phyloP scores from a whole-genome alignment of 2,888 invertebrate genomes.

The Eristalis pertinax region DNA sequence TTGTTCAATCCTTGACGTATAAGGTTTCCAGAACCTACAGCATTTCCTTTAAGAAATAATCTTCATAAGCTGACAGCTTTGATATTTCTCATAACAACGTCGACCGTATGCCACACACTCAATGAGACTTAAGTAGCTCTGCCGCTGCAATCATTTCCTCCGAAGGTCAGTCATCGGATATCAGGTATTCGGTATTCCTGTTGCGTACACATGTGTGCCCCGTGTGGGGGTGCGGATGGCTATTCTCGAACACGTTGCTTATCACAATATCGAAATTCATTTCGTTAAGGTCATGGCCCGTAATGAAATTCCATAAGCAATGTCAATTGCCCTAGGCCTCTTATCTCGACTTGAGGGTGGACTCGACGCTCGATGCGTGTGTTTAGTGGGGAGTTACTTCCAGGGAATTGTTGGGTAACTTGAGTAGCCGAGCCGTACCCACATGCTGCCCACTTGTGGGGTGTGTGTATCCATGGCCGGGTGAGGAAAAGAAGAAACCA shows the following conservation, averaged over 20 bases:
- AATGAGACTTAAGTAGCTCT: neutral
- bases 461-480: neutral
- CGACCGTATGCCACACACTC: neutral
- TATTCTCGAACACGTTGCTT: slow-evolving; percentile 8
- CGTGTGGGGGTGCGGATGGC: neutral
- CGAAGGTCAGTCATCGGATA: slow-evolving; percentile 38
- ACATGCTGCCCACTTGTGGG: neutral
- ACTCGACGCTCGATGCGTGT: neutral
- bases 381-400: neutral
- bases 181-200: slow-evolving; percentile 47
- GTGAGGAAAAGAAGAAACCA: neutral
- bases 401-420: neutral
- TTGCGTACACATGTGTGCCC: slow-evolving; percentile 11
- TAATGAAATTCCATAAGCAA: slow-evolving; percentile 8
- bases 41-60: neutral
- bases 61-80: slow-evolving; percentile 10
- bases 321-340: slow-evolving; percentile 8
- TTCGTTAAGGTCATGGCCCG: slow-evolving; percentile 15
- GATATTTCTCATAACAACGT: slow-evolving; percentile 8
- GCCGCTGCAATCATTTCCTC: neutral
- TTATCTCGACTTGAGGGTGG: neutral
- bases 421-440: neutral
- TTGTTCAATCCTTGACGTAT: neutral
- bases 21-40: neutral
- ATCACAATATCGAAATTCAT: slow-evolving; percentile 22